Evolutionary conservation across 2,113 vertebrate species (phyloP).

Genomic region (Python bivittatus): DNA sequence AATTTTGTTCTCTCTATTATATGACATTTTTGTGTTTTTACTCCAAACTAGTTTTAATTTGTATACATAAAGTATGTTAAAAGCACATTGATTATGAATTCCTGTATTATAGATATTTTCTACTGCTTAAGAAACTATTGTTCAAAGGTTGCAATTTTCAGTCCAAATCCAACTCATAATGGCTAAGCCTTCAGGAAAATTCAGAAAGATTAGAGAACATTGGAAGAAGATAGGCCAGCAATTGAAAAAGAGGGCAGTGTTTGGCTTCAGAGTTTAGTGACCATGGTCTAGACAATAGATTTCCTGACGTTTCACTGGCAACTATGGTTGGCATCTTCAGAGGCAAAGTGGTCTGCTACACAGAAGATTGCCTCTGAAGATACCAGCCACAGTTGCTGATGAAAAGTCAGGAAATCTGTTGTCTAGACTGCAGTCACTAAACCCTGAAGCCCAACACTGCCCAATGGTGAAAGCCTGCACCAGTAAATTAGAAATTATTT

Average conservation of each 20-base stretch:
- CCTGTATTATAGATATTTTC: neutral
- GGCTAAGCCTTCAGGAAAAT: neutral
- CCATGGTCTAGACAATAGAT: neutral
- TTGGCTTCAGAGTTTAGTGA: constrained; percentile 10
- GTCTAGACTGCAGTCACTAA: neutral
- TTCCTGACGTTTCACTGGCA: neutral
- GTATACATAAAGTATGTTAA: neutral
- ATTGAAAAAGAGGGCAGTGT: neutral
- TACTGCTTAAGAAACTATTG: neutral
- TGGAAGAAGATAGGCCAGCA: neutral
- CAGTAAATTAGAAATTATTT: neutral
- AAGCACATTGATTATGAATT: neutral
- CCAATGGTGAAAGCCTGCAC: neutral
- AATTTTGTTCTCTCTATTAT: neutral
- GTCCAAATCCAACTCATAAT: neutral
- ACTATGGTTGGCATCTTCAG: neutral
- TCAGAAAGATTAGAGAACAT: neutral
- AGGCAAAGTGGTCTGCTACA: neutral
- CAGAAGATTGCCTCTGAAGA: neutral
- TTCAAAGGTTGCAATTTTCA: neutral
- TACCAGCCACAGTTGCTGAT: neutral
- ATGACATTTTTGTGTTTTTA: neutral
- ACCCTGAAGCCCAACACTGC: neutral
- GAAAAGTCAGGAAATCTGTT: neutral
- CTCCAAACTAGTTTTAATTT: neutral